These are phyloP conservation scores for Gambusia affinis DNA, from an alignment of 2,113 vertebrate species.

Conservation along the genomic window DNA sequence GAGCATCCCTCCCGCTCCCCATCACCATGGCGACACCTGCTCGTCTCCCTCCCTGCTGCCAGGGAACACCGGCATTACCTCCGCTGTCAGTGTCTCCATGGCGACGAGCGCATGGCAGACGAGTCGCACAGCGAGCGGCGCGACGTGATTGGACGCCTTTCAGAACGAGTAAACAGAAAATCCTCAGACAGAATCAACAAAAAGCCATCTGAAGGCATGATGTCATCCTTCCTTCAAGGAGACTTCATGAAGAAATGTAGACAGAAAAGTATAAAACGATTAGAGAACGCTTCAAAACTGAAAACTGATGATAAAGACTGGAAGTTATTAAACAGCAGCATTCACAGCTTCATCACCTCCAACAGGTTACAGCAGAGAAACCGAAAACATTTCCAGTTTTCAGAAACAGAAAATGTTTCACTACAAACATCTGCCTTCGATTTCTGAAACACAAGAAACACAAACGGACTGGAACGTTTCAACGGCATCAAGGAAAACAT, in stretches of 20 bases:
- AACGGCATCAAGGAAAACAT: too few relatives aligned
- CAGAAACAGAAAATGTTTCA: too few relatives aligned
- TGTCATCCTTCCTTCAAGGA: neutral
- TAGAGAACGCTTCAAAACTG: too few relatives aligned
- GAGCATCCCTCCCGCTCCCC: conserved; percentile 40
- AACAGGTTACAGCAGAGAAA: too few relatives aligned
- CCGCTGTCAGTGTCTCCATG: conserved; percentile 48
- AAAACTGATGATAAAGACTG: too few relatives aligned
- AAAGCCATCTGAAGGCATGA: neutral
- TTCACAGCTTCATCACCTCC: too few relatives aligned
- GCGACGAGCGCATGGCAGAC: conserved; percentile 11
- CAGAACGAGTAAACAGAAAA: conserved; percentile 13
- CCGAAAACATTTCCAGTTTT: too few relatives aligned
- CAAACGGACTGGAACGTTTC: too few relatives aligned
- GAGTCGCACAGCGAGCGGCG: neutral
- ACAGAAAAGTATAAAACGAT: neutral
- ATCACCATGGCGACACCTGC: conserved; percentile 63
- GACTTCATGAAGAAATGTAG: neutral
- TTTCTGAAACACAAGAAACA: too few relatives aligned
- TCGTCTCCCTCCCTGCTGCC: neutral
- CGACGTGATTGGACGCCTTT: conserved; percentile 16
- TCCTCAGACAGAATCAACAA: neutral
- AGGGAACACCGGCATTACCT: conserved; percentile 39
- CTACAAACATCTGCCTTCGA: too few relatives aligned
- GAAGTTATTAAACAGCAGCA: too few relatives aligned